phyloP scores from a whole-genome alignment of 2,888 invertebrate species.

The Drosophila prostipennis region DNA sequence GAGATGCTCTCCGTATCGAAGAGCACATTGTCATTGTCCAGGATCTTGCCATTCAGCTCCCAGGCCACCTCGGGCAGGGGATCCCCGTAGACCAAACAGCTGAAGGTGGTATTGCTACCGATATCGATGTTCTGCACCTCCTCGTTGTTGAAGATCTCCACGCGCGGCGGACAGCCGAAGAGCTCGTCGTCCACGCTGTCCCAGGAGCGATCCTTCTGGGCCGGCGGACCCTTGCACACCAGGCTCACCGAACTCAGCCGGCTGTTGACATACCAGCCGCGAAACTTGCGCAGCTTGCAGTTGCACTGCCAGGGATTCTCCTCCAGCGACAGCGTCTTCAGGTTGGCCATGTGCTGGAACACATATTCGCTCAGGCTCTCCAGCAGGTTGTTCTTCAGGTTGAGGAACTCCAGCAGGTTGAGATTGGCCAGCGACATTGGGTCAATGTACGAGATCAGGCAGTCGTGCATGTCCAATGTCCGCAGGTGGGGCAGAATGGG shows the following conservation, averaged over 20 bases:
- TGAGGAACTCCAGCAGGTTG: slow-evolving; percentile 89
- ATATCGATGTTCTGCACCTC: slow-evolving; percentile 88
- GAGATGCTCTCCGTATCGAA: slow-evolving; percentile 83
- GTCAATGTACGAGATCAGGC: slow-evolving; percentile 90
- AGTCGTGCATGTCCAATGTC: slow-evolving; percentile 92
- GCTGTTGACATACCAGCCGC: slow-evolving; percentile 92
- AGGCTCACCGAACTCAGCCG: slow-evolving; percentile 91
- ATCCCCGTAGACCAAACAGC: slow-evolving; percentile 92
- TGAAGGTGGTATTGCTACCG: slow-evolving; percentile 92
- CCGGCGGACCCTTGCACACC: slow-evolving; percentile 89
- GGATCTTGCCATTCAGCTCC: slow-evolving; percentile 90
- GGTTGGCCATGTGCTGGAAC: slow-evolving; percentile 89
- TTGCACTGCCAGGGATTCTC: slow-evolving; percentile 96
- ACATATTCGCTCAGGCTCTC: slow-evolving; percentile 88
- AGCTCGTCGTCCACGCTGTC: slow-evolving; percentile 89
- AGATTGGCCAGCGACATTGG: slow-evolving; percentile 91
- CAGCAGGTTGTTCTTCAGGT: slow-evolving; percentile 92
- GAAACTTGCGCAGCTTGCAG: slow-evolving; percentile 92
- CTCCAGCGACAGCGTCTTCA: slow-evolving; percentile 92
- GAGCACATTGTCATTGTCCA: slow-evolving; percentile 86
- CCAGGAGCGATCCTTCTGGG: slow-evolving; percentile 90
- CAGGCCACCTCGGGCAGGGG: slow-evolving; percentile 93
- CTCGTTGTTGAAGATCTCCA: slow-evolving; percentile 86
- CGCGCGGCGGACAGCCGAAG: slow-evolving; percentile 93
- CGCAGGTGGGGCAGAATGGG: slow-evolving; percentile 92